Evolutionary conservation across 35 echinoderm and acorn worm genomes (phyloP).

Genomic region (Chiridota heheva): DNA sequence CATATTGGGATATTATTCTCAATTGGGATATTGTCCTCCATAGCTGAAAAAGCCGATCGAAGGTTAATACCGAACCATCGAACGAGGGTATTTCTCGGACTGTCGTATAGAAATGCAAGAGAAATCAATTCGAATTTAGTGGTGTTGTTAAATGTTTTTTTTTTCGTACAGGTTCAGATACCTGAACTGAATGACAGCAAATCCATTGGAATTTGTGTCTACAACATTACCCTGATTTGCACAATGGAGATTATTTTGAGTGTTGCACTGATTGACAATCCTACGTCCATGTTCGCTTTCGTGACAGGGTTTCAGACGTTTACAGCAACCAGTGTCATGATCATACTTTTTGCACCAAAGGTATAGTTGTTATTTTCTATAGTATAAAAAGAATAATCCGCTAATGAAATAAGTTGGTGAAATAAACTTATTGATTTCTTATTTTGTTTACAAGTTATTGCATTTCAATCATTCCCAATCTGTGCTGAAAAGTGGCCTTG

Average conservation of each 20-base stretch:
- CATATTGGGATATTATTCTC: not conserved
- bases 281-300: conserved; percentile 11
- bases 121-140: not conserved
- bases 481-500: too few relatives aligned
- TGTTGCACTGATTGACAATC: conserved; percentile 9
- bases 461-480: too few relatives aligned
- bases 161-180: conserved; percentile 61
- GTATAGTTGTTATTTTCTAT: too few relatives aligned
- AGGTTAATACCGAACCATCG: not conserved
- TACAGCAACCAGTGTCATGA: conserved; percentile 20
- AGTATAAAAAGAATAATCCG: too few relatives aligned
- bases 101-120: not conserved
- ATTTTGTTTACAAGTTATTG: too few relatives aligned
- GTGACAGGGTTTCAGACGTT: conserved; percentile 9
- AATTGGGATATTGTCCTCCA: not conserved
- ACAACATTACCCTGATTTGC: conserved; percentile 50
- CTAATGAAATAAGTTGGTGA: too few relatives aligned
- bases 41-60: not conserved
- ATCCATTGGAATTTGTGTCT: conserved; percentile 62
- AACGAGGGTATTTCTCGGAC: not conserved
- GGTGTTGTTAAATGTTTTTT: not conserved
- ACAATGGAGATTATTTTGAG: conserved; percentile 25
- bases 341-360: conserved; percentile 43
- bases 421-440: too few relatives aligned
- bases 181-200: conserved; percentile 70